These are phyloP conservation scores for Hemaris fuciformis DNA, from an alignment of 2,888 invertebrate genomes.

Conservation along the genomic window DNA sequence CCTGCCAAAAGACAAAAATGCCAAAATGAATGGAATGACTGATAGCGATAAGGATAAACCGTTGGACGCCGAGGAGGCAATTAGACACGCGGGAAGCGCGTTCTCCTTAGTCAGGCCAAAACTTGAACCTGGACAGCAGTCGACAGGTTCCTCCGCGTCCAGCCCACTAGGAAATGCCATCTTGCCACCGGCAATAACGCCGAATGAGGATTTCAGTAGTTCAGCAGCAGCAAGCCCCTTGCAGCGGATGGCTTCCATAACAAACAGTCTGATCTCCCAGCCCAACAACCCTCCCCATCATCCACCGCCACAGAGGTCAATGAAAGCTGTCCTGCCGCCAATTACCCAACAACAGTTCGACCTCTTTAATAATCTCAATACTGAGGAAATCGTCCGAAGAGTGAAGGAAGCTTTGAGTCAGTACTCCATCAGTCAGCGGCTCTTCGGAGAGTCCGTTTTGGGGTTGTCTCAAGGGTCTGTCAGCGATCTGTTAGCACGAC, in stretches of 20 bases:
- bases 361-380: slow-evolving; percentile 97
- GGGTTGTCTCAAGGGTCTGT: slow-evolving; percentile 98
- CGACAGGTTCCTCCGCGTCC: slow-evolving; percentile 89
- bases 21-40: slow-evolving; percentile 84
- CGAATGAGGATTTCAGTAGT: slow-evolving; percentile 89
- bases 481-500: slow-evolving; percentile 96
- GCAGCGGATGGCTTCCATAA: slow-evolving; percentile 98
- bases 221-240: slow-evolving; percentile 95
- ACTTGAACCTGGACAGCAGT: slow-evolving; percentile 88
- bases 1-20: slow-evolving; percentile 87
- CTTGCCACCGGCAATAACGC: slow-evolving; percentile 91
- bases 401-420: slow-evolving; percentile 97
- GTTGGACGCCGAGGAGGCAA: slow-evolving; percentile 84
- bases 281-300: slow-evolving; percentile 93
- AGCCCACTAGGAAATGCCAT: slow-evolving; percentile 93
- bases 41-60: slow-evolving; percentile 85
- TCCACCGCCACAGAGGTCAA: slow-evolving; percentile 90
- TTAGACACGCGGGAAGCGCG: slow-evolving; percentile 90
- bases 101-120: slow-evolving; percentile 94
- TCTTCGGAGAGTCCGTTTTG: slow-evolving; percentile 99
- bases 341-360: slow-evolving; percentile 99
- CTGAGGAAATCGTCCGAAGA: slow-evolving; percentile 98
- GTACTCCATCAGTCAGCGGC: slow-evolving; percentile 97
- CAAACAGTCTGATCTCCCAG: slow-evolving; percentile 96
- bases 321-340: slow-evolving; percentile 97